These are phyloP conservation scores for Hyla sarda DNA, from an alignment of 2,113 vertebrate genomes.

Conservation along the genomic window DNA sequence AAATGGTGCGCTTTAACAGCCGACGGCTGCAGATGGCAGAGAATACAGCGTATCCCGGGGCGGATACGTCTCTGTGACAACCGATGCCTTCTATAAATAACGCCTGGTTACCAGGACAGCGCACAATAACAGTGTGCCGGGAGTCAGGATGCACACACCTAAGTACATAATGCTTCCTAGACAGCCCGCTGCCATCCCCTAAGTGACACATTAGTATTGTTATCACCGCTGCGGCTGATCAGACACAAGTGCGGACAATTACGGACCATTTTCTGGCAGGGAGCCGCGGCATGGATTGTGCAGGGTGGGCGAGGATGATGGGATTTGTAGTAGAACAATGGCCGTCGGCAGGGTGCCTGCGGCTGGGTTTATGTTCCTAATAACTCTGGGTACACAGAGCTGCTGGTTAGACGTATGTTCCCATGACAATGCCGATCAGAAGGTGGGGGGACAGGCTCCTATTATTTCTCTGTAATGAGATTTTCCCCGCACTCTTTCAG, in stretches of 20 bases:
- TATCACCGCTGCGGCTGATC: neutral
- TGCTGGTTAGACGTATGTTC: conserved; percentile 17
- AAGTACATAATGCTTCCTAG: conserved; percentile 3
- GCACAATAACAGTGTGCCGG: neutral
- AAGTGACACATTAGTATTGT: neutral
- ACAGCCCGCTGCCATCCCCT: neutral
- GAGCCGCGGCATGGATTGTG: no score
- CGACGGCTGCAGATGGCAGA: neutral
- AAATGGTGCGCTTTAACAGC: neutral
- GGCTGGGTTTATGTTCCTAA: neutral
- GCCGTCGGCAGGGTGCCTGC: neutral
- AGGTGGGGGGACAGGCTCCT: neutral
- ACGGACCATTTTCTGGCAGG: no score
- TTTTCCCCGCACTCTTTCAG: neutral
- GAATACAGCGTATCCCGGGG: neutral
- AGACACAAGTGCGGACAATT: neutral
- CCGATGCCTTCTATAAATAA: conserved; percentile 18
- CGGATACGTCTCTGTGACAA: conserved; percentile 17
- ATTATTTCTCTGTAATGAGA: conserved; percentile 19
- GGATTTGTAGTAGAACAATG: neutral
- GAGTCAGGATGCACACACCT: conserved; percentile 9
- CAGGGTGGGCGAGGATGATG: neutral
- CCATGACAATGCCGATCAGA: conserved; percentile 28
- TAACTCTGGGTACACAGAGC: neutral
- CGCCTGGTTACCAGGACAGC: conserved; percentile 35